Evolutionary conservation across 2,888 invertebrate genomes (phyloP), one percentile per base, ranked within the genome.

Genomic region (Lasioglossum morio): DNA sequence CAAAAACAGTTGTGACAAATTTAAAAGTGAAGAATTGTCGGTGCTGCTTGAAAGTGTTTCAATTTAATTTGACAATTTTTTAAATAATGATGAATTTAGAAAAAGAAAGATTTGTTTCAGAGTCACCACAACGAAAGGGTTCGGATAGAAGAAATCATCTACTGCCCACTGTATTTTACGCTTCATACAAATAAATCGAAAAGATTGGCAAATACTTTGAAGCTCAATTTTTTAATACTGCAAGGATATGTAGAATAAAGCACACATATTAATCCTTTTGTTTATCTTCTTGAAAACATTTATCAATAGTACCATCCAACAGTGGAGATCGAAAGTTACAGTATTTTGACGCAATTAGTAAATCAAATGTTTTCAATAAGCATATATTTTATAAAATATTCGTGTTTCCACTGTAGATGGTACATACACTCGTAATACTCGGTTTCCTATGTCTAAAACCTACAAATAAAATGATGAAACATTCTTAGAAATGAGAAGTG

Each of bases 101-200:
- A 79, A 48, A 77, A 72, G 14, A 77, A 48, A 81, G 78, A 76
- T 85, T 85, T 85, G 84, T 85, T 85, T 85, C 85, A 84, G 85
- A 85, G 70, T 43, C 73, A 37, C 53, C 73, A 37, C 70, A 48
- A 60, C 79, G 77, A 84, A 85, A 84, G 85, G 85, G 77, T 84
- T 77, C 40, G 84, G 83, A 78, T 83, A 79, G 85, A 80, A 85
- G 85, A 85, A 77, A 57, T 40, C 66, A 12, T 75, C 75, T 72
- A 57, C 78, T 57, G 66, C 70, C 79, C 43, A 77, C 77, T 86
- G 86, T 86, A 86, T 81, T 85, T 81, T 46, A 79, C 40, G 69
- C 70, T 79, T 85, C 85, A 72, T 86, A 81, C 70, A 14, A 86
- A 86, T 86, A 86, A 86, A 86, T 66, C 63, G 37, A 63, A 76